Evolutionary conservation across 2,888 invertebrate genomes (phyloP).

Genomic region (Drosophila ezoana): DNA sequence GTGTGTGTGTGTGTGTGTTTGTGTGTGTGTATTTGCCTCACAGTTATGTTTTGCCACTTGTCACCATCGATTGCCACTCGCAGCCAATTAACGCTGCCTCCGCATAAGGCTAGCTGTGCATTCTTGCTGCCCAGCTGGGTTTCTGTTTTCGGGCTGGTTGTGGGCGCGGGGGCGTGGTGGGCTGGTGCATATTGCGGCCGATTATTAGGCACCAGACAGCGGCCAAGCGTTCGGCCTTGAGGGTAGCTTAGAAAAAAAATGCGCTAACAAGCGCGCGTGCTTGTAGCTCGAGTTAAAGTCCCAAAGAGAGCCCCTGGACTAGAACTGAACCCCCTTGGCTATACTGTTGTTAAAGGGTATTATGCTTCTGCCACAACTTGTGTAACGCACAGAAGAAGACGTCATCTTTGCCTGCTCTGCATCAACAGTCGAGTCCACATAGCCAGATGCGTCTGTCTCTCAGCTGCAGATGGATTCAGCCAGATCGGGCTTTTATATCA

Average conservation of each 20-base stretch:
- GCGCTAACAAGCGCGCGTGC: constrained; percentile 63
- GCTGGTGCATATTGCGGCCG: constrained; percentile 41
- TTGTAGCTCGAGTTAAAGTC: constrained; percentile 28
- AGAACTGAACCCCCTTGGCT: background rate
- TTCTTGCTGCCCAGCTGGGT: background rate
- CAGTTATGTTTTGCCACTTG: constrained; percentile 30
- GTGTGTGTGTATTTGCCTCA: constrained; percentile 24
- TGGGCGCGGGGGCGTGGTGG: background rate
- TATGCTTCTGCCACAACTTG: too few species aligned
- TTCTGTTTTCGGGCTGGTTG: background rate
- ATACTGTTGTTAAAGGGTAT: too few species aligned
- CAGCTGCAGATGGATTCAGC: too few species aligned
- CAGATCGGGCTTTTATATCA: too few species aligned
- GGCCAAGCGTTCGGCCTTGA: constrained; percentile 52
- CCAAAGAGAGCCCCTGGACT: too few species aligned
- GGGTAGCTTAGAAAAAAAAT: constrained; percentile 54
- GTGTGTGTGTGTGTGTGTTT: constrained; percentile 5
- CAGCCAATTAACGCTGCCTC: constrained; percentile 69
- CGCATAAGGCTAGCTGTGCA: constrained; percentile 24
- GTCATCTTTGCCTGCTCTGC: too few species aligned
- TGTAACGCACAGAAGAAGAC: too few species aligned
- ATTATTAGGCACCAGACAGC: constrained; percentile 54
- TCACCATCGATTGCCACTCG: constrained; percentile 63
- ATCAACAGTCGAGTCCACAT: too few species aligned
- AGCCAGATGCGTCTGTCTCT: too few species aligned